A percentile compares a stretch with the other conserved stretches of the same genome.
These are phyloP conservation scores for Alligator mississippiensis DNA, from an alignment of 2,113 vertebrate species.

Conservation along the genomic window DNA sequence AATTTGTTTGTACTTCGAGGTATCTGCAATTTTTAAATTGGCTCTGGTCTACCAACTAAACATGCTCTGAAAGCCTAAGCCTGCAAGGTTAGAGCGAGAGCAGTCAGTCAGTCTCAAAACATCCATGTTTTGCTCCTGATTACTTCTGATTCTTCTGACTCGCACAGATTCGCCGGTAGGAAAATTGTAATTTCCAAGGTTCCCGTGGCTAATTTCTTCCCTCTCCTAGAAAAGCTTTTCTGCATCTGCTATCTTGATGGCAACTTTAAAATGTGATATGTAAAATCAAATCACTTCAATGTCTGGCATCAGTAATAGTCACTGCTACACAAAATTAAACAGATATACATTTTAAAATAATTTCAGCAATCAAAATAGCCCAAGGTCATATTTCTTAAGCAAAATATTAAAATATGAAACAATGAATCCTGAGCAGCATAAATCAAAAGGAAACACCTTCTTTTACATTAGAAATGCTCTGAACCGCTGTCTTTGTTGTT, in stretches of 20 bases:
- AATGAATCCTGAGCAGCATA: slow-evolving; percentile 55
- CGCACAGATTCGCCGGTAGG: background rate
- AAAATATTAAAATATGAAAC: slow-evolving; percentile 72
- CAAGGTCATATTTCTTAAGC: slow-evolving; percentile 64
- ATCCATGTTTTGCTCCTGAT: background rate
- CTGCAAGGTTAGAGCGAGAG: background rate
- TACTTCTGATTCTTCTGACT: background rate
- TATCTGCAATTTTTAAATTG: background rate
- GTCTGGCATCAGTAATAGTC: background rate
- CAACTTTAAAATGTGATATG: background rate
- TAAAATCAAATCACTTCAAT: background rate
- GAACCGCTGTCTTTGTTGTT: slow-evolving; percentile 80
- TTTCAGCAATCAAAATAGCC: slow-evolving; percentile 45
- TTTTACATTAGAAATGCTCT: slow-evolving; percentile 65
- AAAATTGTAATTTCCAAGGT: accelerated
- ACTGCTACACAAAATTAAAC: slow-evolving; percentile 19
- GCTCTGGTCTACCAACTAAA: background rate
- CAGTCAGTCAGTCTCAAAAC: background rate
- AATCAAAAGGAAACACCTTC: slow-evolving; percentile 76
- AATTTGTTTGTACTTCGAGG: background rate
- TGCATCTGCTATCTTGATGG: background rate
- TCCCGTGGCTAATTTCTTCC: background rate
- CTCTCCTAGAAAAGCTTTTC: background rate
- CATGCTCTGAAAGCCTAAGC: background rate
- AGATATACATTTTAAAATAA: background rate